Evolutionary conservation across 2,113 vertebrate genomes (phyloP).

Genomic region (Cathartes aura): DNA sequence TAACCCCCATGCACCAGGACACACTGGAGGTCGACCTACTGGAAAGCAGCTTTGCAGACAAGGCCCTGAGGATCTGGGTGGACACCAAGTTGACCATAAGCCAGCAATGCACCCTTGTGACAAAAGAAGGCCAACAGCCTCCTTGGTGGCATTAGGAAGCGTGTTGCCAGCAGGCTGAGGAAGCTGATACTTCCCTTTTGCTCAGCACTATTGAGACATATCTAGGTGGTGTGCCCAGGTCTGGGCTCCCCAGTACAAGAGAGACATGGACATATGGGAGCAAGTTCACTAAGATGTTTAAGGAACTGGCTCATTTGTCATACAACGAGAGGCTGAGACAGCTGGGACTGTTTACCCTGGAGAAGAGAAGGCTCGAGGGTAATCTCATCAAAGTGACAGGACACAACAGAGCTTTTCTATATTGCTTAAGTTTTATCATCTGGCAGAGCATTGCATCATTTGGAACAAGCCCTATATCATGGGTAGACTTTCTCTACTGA

Average conservation of each 20-base stretch:
- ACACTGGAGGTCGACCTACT: not conserved
- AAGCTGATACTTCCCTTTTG: not conserved
- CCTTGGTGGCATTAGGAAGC: not conserved
- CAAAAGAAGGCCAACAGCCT: not conserved
- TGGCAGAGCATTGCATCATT: not conserved
- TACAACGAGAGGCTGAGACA: not conserved
- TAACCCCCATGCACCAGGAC: not conserved
- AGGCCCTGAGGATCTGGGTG: not conserved
- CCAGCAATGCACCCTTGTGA: not conserved
- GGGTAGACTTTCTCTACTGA: not conserved
- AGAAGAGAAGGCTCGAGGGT: not conserved
- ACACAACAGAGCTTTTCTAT: not conserved
- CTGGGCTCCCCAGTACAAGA: not conserved
- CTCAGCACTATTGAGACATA: not conserved
- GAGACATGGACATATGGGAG: not conserved
- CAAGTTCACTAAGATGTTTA: not conserved
- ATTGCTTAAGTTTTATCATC: not conserved
- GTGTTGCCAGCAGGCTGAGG: not conserved
- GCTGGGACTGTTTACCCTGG: not conserved
- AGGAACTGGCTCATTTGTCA: not conserved
- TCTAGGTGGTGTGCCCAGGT: not conserved
- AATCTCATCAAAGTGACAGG: not conserved
- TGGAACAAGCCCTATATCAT: not conserved
- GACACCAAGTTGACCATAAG: not conserved
- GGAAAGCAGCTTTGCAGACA: not conserved